Base-by-base conservation (phyloP, 2,888 invertebrate species). In the Ametastegia equiseti region DNA sequence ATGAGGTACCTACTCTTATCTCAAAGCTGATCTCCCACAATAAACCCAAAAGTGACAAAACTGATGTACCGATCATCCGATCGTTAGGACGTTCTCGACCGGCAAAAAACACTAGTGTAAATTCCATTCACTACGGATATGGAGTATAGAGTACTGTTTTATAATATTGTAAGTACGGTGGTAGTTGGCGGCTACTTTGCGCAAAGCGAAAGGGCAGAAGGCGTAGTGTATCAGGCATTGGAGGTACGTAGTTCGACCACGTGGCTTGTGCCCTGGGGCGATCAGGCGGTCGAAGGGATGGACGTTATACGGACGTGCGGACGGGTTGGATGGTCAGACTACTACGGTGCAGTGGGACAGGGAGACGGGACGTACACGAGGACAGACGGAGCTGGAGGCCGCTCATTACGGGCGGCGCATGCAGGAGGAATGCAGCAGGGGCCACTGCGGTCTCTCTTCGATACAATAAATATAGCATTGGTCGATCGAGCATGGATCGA, bases 371-470 rank as follows among this genome's bases (percentile, higher is more conserved):
- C 86, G 86, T 84, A 87, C 83, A 86, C 88, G 89, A 89, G 89
- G 90, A 89, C 88, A 86, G 90, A 89, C 90, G 88, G 90, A 87
- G 87, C 86, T 85, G 88, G 88, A 90, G 90, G 88, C 87, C 90
- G 90, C 90, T 91, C 91, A 91, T 91, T 91, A 91, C 90, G 89
- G 85, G 86, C 88, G 87, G 87, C 88, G 89, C 88, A 90, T 90
- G 87, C 90, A 88, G 89, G 87, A 86, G 90, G 91, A 91, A 91
- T 91, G 90, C 88, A 88, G 86, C 88, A 88, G 86, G 86, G 87
- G 81, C 83, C 27, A 82, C 83, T 73, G 81, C 81, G 73, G 81
- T 81, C 67, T 73, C 84, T 85, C 82, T 84, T 84, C 86, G 89
- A 89, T 89, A 88, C 90, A 90, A 90, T 90, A 90, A 90, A 90